A percentile compares a stretch with the other conserved stretches of the same genome.
phyloP scores from a whole-genome alignment of 2,113 vertebrate species.

The Charadrius vociferus region DNA sequence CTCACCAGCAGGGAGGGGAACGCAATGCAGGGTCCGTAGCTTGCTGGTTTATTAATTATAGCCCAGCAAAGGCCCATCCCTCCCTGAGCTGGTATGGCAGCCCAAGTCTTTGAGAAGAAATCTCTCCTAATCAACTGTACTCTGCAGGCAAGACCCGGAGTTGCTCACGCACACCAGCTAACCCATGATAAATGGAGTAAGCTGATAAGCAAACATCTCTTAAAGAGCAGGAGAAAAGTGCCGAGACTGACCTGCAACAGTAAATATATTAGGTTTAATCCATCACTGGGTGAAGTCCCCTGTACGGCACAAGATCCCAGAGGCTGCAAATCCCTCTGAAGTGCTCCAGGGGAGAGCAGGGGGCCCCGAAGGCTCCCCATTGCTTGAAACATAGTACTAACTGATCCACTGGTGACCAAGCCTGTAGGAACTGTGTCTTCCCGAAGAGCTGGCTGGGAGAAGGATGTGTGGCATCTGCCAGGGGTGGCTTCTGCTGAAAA shows the following conservation, averaged over 20 bases:
- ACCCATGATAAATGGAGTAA: neutral
- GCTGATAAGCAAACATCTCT: neutral
- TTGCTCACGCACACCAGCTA: neutral
- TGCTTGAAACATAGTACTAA: neutral
- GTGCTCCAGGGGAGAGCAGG: neutral
- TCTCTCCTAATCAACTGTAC: neutral
- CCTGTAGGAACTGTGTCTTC: fast-evolving
- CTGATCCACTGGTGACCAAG: neutral
- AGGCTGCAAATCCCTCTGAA: neutral
- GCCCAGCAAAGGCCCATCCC: neutral
- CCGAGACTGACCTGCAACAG: neutral
- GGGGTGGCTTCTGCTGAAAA: neutral
- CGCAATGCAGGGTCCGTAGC: fast-evolving
- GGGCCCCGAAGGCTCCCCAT: fast-evolving
- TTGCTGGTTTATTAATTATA: neutral
- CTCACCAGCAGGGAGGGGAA: neutral
- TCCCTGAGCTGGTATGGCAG: neutral
- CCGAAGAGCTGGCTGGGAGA: neutral
- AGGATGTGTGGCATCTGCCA: neutral
- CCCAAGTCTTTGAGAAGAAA: neutral
- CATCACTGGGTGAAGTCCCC: neutral
- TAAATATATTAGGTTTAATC: neutral
- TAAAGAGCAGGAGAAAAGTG: neutral
- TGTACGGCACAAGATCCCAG: neutral
- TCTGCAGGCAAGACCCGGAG: neutral